Conservation (phyloP, 2,888 invertebrate species). For the Leucoptera coffeella region DNA sequence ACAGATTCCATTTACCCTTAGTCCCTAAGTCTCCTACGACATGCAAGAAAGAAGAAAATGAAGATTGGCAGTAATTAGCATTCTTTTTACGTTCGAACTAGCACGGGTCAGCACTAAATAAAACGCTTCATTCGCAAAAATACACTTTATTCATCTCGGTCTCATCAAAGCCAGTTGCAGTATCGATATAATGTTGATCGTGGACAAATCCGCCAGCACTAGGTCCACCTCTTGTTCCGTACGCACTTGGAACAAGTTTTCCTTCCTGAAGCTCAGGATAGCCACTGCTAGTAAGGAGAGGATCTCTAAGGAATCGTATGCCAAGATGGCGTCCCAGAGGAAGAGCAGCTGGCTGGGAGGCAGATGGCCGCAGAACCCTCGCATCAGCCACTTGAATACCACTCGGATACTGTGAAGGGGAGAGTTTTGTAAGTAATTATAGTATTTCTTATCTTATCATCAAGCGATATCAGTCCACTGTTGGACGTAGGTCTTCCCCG, state of each 20-base stretch:
- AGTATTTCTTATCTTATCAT: no score
- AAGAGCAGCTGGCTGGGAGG: slow-evolving; percentile 90
- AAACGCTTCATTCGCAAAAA: no score
- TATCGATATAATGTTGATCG: slow-evolving; percentile 78
- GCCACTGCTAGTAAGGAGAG: slow-evolving; percentile 80
- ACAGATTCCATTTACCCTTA: no score
- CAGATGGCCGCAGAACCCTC: slow-evolving; percentile 91
- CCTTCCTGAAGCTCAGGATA: slow-evolving; percentile 79
- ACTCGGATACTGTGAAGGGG: slow-evolving; percentile 65
- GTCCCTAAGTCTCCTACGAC: no score
- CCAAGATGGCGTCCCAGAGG: no score
- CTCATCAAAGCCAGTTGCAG: slow-evolving; percentile 73
- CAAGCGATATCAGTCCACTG: no score
- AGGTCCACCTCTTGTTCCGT: slow-evolving; percentile 79
- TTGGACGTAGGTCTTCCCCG: no score
- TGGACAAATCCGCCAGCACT: slow-evolving; percentile 81
- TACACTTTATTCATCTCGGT: no score
- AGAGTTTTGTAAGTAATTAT: not conserved
- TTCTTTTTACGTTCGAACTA: no score
- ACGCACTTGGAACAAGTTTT: slow-evolving; percentile 70
- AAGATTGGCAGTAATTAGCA: no score
- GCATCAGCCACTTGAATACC: slow-evolving; percentile 94
- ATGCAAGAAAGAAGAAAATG: no score
- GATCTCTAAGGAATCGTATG: slow-evolving; percentile 88
- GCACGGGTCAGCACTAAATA: no score